Base-by-base conservation (phyloP, 2,888 invertebrate genomes). In the Polydrusus cervinus region DNA sequence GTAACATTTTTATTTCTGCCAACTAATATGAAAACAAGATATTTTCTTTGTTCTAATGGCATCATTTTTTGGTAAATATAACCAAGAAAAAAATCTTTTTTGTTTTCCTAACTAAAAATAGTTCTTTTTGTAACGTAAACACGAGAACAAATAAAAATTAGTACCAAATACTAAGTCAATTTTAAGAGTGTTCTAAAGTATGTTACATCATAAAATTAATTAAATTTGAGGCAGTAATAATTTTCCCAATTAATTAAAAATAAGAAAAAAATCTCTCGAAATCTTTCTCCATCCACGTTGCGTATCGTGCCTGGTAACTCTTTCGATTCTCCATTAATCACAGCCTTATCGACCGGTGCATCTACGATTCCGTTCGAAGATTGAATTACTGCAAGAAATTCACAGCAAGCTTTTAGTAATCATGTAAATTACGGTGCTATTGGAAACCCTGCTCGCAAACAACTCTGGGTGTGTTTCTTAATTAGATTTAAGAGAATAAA, bases 371-470 rank as follows among this genome's bases (percentile, higher is more conserved):
- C 61, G 73, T 70, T 74, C 71, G 73, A 66, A 73, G 76, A 76
- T 76, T 76, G 76, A 76, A 76, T 76, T 76, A 76, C 76, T 60
- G 74, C 73, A 73, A 76, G 74, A 74, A 74, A 73, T 67, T 70
- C 60, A 61, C 65, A 69, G 71, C 68, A 64, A 72, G 74, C 74
- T 70, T 69, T 70, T 47, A 57, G 70, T 74, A 76, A 76, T 76
- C 73, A 76, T 69, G 76, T 76, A 76, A 73, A 72, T 76, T 72
- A 71, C 76, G 57, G 60, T 49, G 71, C 49, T 45, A 55, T 38
- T 43, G 20, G 67, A 53, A 55, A 55, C 55, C 67, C 43, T 53
- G 60, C 72, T 72, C 72, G 73, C 67, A 68, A 66, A 60, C 75
- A 57, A 68, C 64, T 71, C 34, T 72, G 73, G 76, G 76, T 65